Evolutionary conservation across 2,888 invertebrate species (phyloP).

Genomic region (Dascillus cervinus): DNA sequence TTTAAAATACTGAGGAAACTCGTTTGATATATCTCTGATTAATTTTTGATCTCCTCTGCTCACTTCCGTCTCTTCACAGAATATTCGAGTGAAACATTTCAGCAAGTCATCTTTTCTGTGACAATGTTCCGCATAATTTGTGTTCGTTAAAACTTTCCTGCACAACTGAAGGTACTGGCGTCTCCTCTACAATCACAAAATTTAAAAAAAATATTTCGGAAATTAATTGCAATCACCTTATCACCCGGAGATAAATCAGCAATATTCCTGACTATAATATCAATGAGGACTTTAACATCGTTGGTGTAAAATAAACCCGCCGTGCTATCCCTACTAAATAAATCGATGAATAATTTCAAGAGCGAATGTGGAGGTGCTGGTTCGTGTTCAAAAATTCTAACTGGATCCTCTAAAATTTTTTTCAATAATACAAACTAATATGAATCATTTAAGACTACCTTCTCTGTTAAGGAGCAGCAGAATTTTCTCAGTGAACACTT

Average conservation of each 20-base stretch:
- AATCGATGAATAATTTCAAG: constrained; percentile 78
- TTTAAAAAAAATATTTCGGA: constrained; percentile 6
- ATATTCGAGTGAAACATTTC: constrained; percentile 79
- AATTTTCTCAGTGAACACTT: constrained; percentile 85
- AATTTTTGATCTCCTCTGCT: constrained; percentile 70
- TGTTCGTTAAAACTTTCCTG: constrained; percentile 71
- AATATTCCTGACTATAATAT: constrained; percentile 85
- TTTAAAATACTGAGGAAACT: constrained; percentile 73
- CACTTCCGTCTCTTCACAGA: constrained; percentile 71
- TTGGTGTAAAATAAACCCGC: constrained; percentile 90
- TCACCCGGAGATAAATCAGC: constrained; percentile 86
- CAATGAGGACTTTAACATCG: constrained; percentile 88
- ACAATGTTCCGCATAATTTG: constrained; percentile 70
- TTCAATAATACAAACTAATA: constrained; percentile 7
- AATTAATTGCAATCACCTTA: constrained; percentile 46
- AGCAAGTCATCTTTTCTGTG: constrained; percentile 75
- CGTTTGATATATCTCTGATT: constrained; percentile 74
- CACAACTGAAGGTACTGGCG: constrained; percentile 73
- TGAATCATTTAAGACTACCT: constrained; percentile 48
- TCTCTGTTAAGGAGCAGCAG: constrained; percentile 82
- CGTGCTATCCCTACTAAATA: constrained; percentile 72
- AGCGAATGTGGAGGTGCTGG: constrained; percentile 77
- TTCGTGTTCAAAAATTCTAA: constrained; percentile 76
- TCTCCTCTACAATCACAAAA: constrained; percentile 51
- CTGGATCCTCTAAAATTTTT: constrained; percentile 68